Evolutionary conservation across 1,140 invertebrate species (phyloP).

Genomic region (Ostrea edulis): DNA sequence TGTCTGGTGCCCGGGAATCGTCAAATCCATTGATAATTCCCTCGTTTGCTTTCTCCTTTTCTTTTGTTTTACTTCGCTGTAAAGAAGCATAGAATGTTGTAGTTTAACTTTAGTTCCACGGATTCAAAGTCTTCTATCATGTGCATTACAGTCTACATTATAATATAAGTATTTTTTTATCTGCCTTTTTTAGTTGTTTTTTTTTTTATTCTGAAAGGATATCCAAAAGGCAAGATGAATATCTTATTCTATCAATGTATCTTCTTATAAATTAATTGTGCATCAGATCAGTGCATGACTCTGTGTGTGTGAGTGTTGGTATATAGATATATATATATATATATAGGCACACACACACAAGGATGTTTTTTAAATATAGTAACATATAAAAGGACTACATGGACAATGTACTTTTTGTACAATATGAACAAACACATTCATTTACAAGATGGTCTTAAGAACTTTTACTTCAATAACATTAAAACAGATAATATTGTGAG

Average conservation of each 20-base stretch:
- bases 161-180: neutral
- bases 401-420: no score
- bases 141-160: neutral
- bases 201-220: neutral
- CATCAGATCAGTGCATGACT: no score
- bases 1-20: neutral
- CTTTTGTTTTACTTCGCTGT: constrained; percentile 16
- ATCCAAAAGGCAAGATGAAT: neutral
- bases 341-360: no score
- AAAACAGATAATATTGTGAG: no score
- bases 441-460: no score
- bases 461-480: no score
- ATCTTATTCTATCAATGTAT: neutral
- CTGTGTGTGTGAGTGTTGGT: no score
- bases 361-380: no score
- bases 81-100: neutral
- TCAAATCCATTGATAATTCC: constrained; percentile 22
- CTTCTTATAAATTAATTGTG: no score
- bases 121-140: neutral
- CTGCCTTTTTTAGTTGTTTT: neutral
- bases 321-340: no score
- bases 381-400: no score
- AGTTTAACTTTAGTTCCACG: neutral
- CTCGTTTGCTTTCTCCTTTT: neutral
- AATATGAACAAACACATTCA: no score